Evolutionary conservation across 2,888 invertebrate species (phyloP).

Genomic region (Metopia argyrocephala): DNA sequence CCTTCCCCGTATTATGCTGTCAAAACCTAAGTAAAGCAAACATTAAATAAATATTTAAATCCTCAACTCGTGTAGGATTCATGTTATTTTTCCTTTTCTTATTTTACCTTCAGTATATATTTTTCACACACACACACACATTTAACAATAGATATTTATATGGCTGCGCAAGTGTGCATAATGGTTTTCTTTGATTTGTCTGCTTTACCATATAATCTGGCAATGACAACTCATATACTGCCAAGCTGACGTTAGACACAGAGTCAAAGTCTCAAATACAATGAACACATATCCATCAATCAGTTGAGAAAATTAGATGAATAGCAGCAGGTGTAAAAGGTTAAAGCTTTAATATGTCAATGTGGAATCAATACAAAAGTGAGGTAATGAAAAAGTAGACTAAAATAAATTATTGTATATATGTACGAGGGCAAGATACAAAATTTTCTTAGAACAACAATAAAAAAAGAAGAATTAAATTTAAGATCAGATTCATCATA

Average conservation of each 20-base stretch:
- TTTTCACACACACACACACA: not conserved
- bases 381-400: too few relatives aligned
- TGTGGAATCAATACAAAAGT: too few relatives aligned
- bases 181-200: slow-evolving; percentile 32
- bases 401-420: too few relatives aligned
- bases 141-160: not conserved
- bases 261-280: not conserved
- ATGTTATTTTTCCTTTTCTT: not conserved
- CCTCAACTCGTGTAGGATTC: slow-evolving; percentile 19
- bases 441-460: too few relatives aligned
- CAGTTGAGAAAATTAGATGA: slow-evolving; percentile 42
- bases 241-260: not conserved
- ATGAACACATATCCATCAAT: slow-evolving; percentile 52
- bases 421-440: too few relatives aligned
- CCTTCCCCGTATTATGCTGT: slow-evolving; percentile 3
- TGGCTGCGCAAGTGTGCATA: not conserved
- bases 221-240: slow-evolving; percentile 30
- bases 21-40: slow-evolving; percentile 7
- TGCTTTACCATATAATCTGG: slow-evolving; percentile 27
- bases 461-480: too few relatives aligned
- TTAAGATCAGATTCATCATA: too few relatives aligned
- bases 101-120: not conserved
- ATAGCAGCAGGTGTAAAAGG: slow-evolving; percentile 55
- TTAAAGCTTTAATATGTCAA: slow-evolving; percentile 53
- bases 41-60: slow-evolving; percentile 32